These are phyloP conservation scores for Harpegnathos saltator DNA, from an alignment of 1,140 invertebrate species.

Conservation along the genomic window DNA sequence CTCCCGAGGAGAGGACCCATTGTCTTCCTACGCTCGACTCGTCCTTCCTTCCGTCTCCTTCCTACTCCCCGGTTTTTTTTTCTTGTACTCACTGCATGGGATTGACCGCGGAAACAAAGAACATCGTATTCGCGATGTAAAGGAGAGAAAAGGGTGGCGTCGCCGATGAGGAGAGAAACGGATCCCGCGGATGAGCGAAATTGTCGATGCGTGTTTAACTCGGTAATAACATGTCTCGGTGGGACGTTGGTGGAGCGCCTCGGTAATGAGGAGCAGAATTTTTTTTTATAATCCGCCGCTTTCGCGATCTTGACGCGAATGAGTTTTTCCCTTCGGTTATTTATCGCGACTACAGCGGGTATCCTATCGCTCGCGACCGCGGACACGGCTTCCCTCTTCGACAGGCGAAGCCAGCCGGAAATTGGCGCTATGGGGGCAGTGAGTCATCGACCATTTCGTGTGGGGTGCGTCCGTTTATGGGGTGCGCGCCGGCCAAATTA, in stretches of 20 bases:
- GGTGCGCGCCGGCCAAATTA: slow-evolving; percentile 33
- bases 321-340: not conserved
- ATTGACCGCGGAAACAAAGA: slow-evolving; percentile 47
- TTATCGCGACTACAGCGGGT: slow-evolving; percentile 7
- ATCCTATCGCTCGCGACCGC: slow-evolving; percentile 2
- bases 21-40: slow-evolving; percentile 46
- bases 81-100: not conserved
- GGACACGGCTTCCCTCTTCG: slow-evolving; percentile 28
- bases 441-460: slow-evolving; percentile 34
- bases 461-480: slow-evolving; percentile 6
- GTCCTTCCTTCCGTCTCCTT: slow-evolving; percentile 26
- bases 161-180: not conserved
- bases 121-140: not conserved
- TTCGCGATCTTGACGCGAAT: not conserved
- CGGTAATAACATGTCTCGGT: too few species aligned
- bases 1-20: slow-evolving; percentile 51
- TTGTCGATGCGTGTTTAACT: not conserved
- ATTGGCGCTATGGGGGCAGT: slow-evolving; percentile 31
- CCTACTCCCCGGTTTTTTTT: slow-evolving; percentile 37
- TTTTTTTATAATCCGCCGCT: not conserved
- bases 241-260: too few species aligned
- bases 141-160: not conserved
- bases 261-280: too few species aligned
- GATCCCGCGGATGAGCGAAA: too few species aligned
- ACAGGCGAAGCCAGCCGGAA: slow-evolving; percentile 44